Conservation (phyloP, 2,888 invertebrate species). For the Disparrhopalites patrizii region DNA sequence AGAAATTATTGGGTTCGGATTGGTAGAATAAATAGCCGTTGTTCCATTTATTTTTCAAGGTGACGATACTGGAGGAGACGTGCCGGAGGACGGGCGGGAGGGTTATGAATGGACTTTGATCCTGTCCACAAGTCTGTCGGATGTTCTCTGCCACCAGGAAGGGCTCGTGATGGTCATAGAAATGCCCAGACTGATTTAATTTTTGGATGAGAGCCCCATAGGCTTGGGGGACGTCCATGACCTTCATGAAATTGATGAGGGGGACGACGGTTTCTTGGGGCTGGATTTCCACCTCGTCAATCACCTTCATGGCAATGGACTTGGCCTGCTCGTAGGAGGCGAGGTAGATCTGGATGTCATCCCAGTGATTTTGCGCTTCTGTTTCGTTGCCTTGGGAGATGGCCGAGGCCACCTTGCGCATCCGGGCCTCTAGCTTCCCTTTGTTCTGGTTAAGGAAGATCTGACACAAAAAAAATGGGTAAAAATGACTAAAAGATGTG, state of each 20-base stretch:
- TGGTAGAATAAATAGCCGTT: constrained; percentile 19
- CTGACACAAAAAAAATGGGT: no score
- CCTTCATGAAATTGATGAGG: constrained; percentile 1
- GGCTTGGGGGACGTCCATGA: constrained; percentile 20
- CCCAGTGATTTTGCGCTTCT: constrained; percentile 4
- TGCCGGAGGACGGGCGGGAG: constrained; percentile 8
- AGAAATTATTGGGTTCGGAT: constrained; percentile 14
- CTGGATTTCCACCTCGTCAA: not conserved
- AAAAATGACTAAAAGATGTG: not conserved
- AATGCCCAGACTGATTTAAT: not conserved
- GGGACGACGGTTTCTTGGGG: not conserved
- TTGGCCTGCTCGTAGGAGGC: constrained; percentile 17
- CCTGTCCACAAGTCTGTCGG: constrained; percentile 3
- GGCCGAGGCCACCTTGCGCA: not conserved
- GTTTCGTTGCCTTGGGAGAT: constrained; percentile 2
- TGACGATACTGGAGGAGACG: constrained; percentile 8
- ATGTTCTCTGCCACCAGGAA: constrained; percentile 7
- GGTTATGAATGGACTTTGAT: not conserved
- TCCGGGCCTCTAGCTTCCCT: not conserved
- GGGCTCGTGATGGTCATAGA: not conserved
- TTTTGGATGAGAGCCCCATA: not conserved
- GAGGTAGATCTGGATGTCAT: constrained; percentile 14
- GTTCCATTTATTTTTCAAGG: constrained; percentile 6
- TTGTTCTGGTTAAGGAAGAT: constrained; percentile 15
- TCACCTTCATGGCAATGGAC: constrained; percentile 2